phyloP scores from a whole-genome alignment of 2,888 invertebrate species.

The Petrolisthes cinctipes region DNA sequence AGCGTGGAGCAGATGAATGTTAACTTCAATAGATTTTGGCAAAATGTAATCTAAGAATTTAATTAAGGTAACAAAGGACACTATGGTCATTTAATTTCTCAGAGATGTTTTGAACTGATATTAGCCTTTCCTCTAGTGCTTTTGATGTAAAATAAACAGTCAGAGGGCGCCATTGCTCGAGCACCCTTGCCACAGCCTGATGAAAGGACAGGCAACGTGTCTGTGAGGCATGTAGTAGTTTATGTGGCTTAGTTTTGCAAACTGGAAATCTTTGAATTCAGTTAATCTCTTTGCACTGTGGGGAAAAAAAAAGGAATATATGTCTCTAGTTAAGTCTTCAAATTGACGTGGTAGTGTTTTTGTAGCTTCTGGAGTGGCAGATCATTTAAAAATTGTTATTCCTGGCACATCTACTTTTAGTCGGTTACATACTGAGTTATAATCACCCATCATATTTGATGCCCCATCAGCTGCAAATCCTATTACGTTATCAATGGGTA shows the following conservation, averaged over 20 bases:
- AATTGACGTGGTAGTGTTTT: conserved; percentile 6
- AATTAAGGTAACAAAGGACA: background rate
- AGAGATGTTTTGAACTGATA: background rate
- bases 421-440: no score
- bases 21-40: no score
- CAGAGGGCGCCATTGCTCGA: background rate
- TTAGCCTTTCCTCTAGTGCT: background rate
- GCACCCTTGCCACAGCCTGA: background rate
- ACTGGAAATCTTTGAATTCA: conserved; percentile 9
- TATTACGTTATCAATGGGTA: background rate
- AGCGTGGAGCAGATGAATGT: no score
- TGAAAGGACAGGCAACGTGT: background rate
- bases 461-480: no score
- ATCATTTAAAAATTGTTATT: background rate
- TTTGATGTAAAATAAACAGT: background rate
- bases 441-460: no score
- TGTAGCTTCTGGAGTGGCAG: background rate
- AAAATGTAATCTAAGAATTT: background rate
- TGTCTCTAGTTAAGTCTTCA: background rate
- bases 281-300: background rate
- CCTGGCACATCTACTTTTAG: no score
- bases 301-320: conserved; percentile 5
- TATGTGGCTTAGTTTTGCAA: conserved; percentile 1
- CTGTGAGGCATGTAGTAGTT: background rate
- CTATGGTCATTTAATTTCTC: background rate